Evolutionary conservation across 2,113 vertebrate species (phyloP), one percentile per base, ranked within the genome.

Genomic region (Scartelaos histophorus): DNA sequence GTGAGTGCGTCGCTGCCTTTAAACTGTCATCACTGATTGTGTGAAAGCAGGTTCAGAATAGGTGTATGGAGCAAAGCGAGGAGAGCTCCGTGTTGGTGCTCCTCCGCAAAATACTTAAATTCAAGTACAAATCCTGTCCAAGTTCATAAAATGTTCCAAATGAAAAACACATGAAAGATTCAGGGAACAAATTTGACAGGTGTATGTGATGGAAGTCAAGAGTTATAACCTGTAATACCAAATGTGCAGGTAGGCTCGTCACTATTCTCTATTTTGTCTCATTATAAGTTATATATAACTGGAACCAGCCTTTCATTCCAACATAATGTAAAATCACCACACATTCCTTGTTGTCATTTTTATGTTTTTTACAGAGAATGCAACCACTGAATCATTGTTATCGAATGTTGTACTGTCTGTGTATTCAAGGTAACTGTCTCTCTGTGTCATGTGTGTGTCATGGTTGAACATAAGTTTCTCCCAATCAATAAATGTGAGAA

Each of bases 1-100:
- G 51, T 9, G 35, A 58, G 54, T 65, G 71, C 54, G 34, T 73
- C 84, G 75, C 70, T 85, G 21, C 74, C 54, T 62, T 85, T 85
- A 79, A 85, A 79, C 75, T 86, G 85, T 87, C 87, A 76, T 67
- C 80, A 15, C 65, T 71, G 76, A 88, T 85, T 88, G 84, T 90
- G 77, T 82, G 70, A 80, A 75, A 81, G 65, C 51, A 5, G 64
- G 65, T 69, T 34, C 80, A 80, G 73, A 82, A 68, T 21, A 17
- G 51, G 68, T 47, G 72, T 46, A 72, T 10, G 60, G 73, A 66
- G 51, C 60, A 82, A 83, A 82, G 76, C 80, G 75, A 78, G 69
- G 73, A 68, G 65, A 66, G 49, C 38, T 46, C 38, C 21, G 21
- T 47, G 65, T 13, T 15, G n/a, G 65, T 9, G n/a, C 45, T 4